Conservation (phyloP, 2,113 vertebrate genomes). For the Percopsis transmontana region DNA sequence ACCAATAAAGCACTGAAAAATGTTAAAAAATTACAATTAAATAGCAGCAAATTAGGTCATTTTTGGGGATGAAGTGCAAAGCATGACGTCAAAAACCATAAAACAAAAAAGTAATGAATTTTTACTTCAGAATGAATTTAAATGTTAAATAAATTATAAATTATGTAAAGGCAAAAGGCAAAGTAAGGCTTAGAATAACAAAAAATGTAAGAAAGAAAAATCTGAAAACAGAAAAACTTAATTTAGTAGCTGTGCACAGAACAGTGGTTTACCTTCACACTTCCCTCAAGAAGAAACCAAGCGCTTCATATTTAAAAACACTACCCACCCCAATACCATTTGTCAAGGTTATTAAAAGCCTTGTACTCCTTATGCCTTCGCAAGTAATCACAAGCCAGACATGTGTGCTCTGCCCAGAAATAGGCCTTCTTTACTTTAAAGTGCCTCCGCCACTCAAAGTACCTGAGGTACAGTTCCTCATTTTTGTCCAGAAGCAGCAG, state of each 20-base stretch:
- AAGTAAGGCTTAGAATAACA: constrained; percentile 58
- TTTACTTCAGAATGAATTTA: constrained; percentile 29
- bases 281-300: constrained; percentile 43
- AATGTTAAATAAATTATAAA: constrained; percentile 12
- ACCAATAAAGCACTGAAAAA: constrained; percentile 19
- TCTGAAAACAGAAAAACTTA: constrained; percentile 21
- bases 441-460: constrained; percentile 94
- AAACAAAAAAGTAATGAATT: constrained; percentile 42
- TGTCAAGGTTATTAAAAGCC: constrained; percentile 90
- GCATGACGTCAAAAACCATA: constrained; percentile 8
- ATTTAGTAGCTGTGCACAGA: constrained; percentile 26
- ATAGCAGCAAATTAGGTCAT: constrained; percentile 53
- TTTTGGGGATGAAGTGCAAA: constrained; percentile 28
- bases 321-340: constrained; percentile 93
- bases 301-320: constrained; percentile 38
- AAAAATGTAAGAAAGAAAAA: constrained; percentile 22
- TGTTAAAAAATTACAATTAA: constrained; percentile 10
- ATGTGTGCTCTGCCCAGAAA: constrained; percentile 97
- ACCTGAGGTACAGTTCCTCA: constrained; percentile 90
- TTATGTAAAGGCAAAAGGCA: constrained; percentile 42
- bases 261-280: constrained; percentile 34
- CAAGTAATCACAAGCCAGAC: constrained; percentile 92
- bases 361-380: constrained; percentile 94
- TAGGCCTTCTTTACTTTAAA: constrained; percentile 91
- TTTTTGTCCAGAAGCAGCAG: constrained; percentile 94